phyloP scores from a whole-genome alignment of 23 tunicate genomes.

The Corella eumyota region DNA sequence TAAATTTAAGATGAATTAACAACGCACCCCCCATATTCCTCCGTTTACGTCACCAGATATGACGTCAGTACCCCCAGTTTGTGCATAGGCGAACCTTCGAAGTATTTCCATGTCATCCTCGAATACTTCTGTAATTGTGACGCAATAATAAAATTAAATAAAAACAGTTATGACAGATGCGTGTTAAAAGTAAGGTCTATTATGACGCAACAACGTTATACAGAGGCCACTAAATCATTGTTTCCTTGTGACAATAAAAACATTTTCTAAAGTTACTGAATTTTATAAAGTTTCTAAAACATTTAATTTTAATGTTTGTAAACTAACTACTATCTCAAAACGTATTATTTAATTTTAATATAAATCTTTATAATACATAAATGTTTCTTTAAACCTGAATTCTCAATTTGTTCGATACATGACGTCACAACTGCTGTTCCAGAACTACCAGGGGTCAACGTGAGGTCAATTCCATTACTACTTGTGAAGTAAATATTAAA shows the following conservation, averaged over 20 bases:
- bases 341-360: neutral
- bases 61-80: conserved; percentile 23
- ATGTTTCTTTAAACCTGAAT: conserved; percentile 18
- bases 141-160: neutral
- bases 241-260: neutral
- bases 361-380: neutral
- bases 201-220: too few species aligned
- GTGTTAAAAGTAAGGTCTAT: too few species aligned
- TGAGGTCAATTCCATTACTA: conserved; percentile 29
- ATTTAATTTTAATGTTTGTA: neutral
- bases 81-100: conserved; percentile 45
- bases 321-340: neutral
- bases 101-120: conserved; percentile 23
- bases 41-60: conserved; percentile 10
- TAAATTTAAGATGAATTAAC: neutral
- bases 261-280: neutral
- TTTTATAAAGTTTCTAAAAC: neutral
- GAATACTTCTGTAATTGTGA: conserved; percentile 35
- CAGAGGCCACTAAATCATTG: too few species aligned
- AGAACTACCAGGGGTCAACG: conserved; percentile 14
- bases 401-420: conserved; percentile 30
- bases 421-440: conserved; percentile 36
- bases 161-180: neutral
- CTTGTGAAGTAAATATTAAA: too few species aligned
- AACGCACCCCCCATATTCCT: conserved; percentile 58